A percentile compares a stretch with the other conserved stretches of the same genome.
Conservation (phyloP, 1,140 invertebrate genomes). For the Linepithema humile region DNA sequence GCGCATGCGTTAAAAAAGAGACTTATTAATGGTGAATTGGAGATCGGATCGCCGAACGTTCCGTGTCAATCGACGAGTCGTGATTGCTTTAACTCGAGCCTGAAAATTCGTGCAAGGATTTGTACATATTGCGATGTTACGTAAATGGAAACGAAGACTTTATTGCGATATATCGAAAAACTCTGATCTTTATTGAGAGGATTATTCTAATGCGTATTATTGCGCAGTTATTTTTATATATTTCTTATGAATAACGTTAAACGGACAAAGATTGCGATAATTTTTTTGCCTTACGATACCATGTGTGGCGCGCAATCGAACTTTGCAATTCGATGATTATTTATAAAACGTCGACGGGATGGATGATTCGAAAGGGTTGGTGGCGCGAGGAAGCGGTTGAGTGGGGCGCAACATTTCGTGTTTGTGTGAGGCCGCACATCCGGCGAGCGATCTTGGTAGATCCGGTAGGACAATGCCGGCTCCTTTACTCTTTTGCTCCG, state of each 20-base stretch:
- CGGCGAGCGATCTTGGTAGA: slow-evolving; percentile 65
- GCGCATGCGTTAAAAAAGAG: slow-evolving; percentile 6
- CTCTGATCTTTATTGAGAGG: background rate
- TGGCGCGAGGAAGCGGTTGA: slow-evolving; percentile 5
- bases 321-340: slow-evolving; percentile 61
- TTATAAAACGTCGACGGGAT: slow-evolving; percentile 59
- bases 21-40: slow-evolving; percentile 14
- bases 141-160: background rate
- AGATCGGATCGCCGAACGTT: slow-evolving; percentile 3
- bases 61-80: background rate
- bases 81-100: background rate
- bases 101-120: background rate
- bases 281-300: background rate
- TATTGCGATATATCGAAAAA: background rate
- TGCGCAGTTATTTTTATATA: background rate
- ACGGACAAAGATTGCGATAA: too few relatives aligned
- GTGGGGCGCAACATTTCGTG: slow-evolving; percentile 46
- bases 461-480: slow-evolving; percentile 73
- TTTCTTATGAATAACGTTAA: background rate
- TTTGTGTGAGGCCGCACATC: slow-evolving; percentile 66
- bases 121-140: too few relatives aligned
- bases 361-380: slow-evolving; percentile 22
- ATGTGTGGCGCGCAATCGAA: background rate
- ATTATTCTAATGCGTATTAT: background rate
- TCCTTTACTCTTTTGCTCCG: slow-evolving; percentile 59